Percentiles rank a stretch among this genome's conserved stretches.
Evolutionary conservation across 2,888 invertebrate species (phyloP).

Genomic region (Boloria euphrosyne): DNA sequence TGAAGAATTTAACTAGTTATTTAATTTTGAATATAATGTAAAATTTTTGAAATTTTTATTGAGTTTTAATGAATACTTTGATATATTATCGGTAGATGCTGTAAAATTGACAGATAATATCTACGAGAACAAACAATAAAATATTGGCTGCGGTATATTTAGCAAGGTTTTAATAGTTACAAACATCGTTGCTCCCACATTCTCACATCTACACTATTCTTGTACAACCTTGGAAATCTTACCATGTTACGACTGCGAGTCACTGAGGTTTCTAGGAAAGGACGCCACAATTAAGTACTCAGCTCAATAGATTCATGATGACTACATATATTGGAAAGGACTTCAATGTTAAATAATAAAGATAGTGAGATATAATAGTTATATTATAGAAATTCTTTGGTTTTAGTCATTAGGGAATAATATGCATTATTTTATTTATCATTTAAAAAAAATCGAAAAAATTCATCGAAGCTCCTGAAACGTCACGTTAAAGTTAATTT

Average conservation of each 20-base stretch:
- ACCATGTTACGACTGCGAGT: constrained; percentile 55
- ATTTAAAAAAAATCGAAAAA: too few species aligned
- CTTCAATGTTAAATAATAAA: background rate
- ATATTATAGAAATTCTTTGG: too few species aligned
- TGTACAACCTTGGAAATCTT: constrained; percentile 63
- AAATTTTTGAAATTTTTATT: background rate
- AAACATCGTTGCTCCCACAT: constrained; percentile 61
- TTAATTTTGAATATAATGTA: too few species aligned
- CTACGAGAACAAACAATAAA: constrained; percentile 52
- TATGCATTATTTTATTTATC: too few species aligned
- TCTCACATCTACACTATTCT: constrained; percentile 66
- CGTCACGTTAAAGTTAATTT: too few species aligned
- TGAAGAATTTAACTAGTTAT: too few species aligned
- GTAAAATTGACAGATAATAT: constrained; percentile 48
- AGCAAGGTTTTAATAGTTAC: constrained; percentile 58
- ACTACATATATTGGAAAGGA: background rate
- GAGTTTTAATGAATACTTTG: background rate
- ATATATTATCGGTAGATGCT: background rate
- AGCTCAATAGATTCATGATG: background rate
- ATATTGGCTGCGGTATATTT: constrained; percentile 59
- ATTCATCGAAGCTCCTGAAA: too few species aligned
- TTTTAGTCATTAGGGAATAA: too few species aligned
- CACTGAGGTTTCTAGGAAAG: constrained; percentile 46
- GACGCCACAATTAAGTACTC: constrained; percentile 40
- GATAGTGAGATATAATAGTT: background rate